phyloP scores from a whole-genome alignment of 2,888 invertebrate genomes.

The Synanthedon formicaeformis region DNA sequence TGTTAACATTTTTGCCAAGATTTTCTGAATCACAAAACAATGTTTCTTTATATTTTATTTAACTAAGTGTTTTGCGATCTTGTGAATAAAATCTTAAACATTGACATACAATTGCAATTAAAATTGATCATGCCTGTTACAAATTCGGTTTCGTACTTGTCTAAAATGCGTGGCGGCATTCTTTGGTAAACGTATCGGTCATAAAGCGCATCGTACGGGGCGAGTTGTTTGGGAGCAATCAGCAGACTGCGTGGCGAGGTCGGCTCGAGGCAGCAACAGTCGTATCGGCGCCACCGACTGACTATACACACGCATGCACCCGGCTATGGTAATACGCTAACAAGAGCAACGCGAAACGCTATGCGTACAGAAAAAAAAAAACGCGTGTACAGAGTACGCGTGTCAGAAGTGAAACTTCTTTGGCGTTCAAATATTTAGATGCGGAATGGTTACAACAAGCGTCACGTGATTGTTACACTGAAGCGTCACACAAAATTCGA shows the following conservation, averaged over 20 bases:
- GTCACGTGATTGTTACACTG: not conserved
- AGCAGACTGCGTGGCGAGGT: slow-evolving; percentile 52
- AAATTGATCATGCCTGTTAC: no score
- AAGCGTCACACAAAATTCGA: not conserved
- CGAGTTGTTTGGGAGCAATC: slow-evolving; percentile 18
- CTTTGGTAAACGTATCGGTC: slow-evolving; percentile 5
- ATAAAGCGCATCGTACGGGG: slow-evolving; percentile 30
- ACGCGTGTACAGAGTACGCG: no score
- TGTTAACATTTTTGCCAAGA: slow-evolving; percentile 58
- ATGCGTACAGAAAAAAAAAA: not conserved
- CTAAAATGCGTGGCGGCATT: not conserved
- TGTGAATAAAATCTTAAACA: no score
- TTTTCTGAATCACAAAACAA: slow-evolving; percentile 6
- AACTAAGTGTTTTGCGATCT: no score
- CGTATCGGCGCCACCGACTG: slow-evolving; percentile 35
- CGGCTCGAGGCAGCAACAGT: slow-evolving; percentile 27
- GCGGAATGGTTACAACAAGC: no score
- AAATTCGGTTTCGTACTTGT: not conserved
- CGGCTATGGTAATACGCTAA: slow-evolving; percentile 1
- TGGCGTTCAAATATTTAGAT: no score
- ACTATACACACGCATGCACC: slow-evolving; percentile 17
- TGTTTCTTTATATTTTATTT: no score
- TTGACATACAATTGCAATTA: no score
- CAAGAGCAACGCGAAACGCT: not conserved
- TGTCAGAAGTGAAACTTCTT: no score